A percentile compares a stretch with the other conserved stretches of the same genome.
phyloP scores from a whole-genome alignment of 2,888 invertebrate genomes.

The Belgica antarctica region DNA sequence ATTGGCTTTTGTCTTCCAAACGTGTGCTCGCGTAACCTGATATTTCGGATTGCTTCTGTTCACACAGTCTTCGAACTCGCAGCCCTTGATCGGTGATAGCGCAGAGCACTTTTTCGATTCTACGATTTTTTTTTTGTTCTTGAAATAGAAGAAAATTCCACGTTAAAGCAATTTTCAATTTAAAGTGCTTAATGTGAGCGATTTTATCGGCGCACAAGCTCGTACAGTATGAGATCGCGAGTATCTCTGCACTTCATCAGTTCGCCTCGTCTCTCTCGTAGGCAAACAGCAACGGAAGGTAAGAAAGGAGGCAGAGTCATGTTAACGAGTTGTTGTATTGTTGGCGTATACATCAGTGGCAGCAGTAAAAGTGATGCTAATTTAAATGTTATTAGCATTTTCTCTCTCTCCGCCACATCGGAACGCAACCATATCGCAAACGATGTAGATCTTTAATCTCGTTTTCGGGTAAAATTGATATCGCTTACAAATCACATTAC shows the following conservation, averaged over 20 bases:
- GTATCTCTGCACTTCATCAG: constrained; percentile 22
- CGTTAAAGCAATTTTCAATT: not conserved
- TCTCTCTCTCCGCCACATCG: not conserved
- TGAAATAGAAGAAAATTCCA: not conserved
- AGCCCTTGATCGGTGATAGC: not conserved
- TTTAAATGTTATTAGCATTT: constrained; percentile 42
- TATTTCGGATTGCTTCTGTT: constrained; percentile 12
- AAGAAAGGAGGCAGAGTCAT: not conserved
- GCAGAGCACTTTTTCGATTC: constrained; percentile 3
- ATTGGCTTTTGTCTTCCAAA: constrained; percentile 23
- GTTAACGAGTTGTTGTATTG: constrained; percentile 32
- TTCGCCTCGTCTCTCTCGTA: too few relatives aligned
- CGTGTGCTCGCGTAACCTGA: constrained; percentile 30
- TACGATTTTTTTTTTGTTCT: not conserved
- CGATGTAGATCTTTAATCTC: constrained; percentile 40
- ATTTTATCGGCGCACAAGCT: not conserved
- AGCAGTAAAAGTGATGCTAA: constrained; percentile 34
- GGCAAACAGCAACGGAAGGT: constrained; percentile 2
- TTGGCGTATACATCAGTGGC: constrained; percentile 2
- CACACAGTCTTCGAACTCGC: not conserved
- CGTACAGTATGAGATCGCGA: not conserved
- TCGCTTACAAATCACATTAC: constrained; percentile 36
- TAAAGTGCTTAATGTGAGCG: not conserved
- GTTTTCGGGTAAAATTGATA: constrained; percentile 34
- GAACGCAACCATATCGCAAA: not conserved